Evolutionary conservation across 2,113 vertebrate genomes (phyloP).

Genomic region (Progne subis): DNA sequence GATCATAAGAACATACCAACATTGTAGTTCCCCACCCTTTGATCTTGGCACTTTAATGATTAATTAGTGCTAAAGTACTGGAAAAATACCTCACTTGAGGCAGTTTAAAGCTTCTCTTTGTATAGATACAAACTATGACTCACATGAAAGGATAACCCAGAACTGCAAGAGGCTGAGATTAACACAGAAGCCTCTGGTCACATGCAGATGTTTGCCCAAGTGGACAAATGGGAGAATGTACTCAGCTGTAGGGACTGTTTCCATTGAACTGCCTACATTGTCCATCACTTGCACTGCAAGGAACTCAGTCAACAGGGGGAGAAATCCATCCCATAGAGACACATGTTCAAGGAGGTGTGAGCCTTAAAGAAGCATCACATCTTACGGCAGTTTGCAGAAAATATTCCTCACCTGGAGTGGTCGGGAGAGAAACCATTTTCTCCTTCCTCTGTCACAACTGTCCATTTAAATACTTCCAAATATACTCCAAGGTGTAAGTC

Average conservation of each 20-base stretch:
- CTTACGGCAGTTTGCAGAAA: not conserved
- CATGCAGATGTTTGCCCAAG: constrained; percentile 36
- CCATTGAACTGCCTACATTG: not conserved
- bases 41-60: constrained; percentile 43
- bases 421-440: not conserved
- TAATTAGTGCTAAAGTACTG: constrained; percentile 55
- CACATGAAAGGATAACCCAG: constrained; percentile 51
- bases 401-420: not conserved
- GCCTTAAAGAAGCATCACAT: not conserved
- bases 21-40: constrained; percentile 15
- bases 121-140: constrained; percentile 53
- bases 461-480: not conserved
- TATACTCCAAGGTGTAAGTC: not conserved
- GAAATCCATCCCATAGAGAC: not conserved
- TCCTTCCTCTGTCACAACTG: not conserved
- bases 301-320: not conserved
- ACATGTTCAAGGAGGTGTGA: not conserved
- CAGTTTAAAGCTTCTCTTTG: constrained; percentile 44
- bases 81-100: constrained; percentile 51
- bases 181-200: not conserved
- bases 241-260: not conserved
- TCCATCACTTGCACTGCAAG: not conserved
- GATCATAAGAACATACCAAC: not conserved
- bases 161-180: constrained; percentile 25
- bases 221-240: constrained; percentile 13